Base-by-base conservation (phyloP, 2,113 vertebrate genomes). In the Rhabdornis inornatus region DNA sequence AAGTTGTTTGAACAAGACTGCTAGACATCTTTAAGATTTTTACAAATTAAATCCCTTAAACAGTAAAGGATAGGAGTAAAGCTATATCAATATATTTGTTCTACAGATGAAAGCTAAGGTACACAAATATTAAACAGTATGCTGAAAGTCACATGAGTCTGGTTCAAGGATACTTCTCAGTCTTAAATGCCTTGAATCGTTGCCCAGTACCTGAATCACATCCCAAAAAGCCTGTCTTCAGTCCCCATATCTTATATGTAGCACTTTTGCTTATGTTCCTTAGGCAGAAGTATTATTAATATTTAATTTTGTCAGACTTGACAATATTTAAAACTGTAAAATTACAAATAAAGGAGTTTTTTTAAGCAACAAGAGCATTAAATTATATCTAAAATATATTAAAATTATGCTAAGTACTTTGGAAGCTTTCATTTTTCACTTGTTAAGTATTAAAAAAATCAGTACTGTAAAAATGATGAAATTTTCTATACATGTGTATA, bases 1-100 rank as follows among this genome's bases (percentile, higher is more conserved):
- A 91, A 92, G 52, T 31, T 95, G 63, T 90, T 95, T 91, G 79
- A 95, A 90, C 71, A 92, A 88, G 55, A 83, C 42, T 37, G 45
- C 56, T 80, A 59, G 30, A 83, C 30, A 77, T 81, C 35, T 88
- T 91, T 33, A 66, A 85, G 70, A 57, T 44, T 81, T 90, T 87
- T 85, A 71, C 47, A 94, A 86, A 90, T n/a, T 44, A 83, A 90
- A 93, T 71, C 35, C 63, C 47, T 4, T 2, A 80, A 35, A 86
- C 8, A 66, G 19, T 35, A 83, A 90, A 90, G 30, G 39, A 91
- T 10, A 59, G 21, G 10, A 91, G 19, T 53, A 86, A 92, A 94
- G 39, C 64, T 78, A 0, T 64, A 91, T 59, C 64, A 74, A 83
- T 39, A 31, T 45, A 40, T 68, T 83, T 88, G 23, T 81, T 86